Evolutionary conservation across 2,888 invertebrate species (phyloP), one percentile per base, ranked within the genome.

Genomic region (Limnephilus lunatus): DNA sequence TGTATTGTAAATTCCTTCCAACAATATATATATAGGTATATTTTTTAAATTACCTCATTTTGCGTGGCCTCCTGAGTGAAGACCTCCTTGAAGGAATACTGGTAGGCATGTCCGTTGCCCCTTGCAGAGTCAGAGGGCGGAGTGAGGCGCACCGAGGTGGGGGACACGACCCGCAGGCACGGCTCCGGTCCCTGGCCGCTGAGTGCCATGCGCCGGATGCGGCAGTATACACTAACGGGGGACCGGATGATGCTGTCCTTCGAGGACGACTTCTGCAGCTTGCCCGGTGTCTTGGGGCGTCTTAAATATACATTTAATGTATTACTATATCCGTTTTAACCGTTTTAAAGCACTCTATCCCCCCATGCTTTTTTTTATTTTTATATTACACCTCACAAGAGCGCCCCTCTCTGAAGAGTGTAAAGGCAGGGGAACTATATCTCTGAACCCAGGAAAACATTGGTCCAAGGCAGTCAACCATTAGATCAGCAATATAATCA

Each of bases 151-250:
- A 98, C 96, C 15, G 97, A 97, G 9, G 97, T 97, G 2, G 98
- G 96, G 4, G 97, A 97, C 94, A 97, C 95, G 31, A 98, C 96
- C 94, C 97, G 97, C 94, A 98, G 96, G 94, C 98, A 98, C 0
- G 91, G 90, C 32, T 93, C 92, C 5, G 91, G 91, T 19, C 89
- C 94, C 95, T 97, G 97, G 1, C 95, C 96, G 30, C 97, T 97
- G 90, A 97, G 96, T 94, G 97, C 97, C 95, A 98, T 96, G 0
- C 99, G 99, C 19, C 98, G 96, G 30, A 99, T 95, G 32, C 99
- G 96, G 94, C 99, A 99, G 94, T 97, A 99, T 0, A 99, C 99
- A 96, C 98, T 97, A 0, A 99, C 98, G 0, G 98, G 97, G 95
- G 98, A 98, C 93, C 97, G 96, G 0, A 96, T 96, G 11, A 93